Percentiles rank a stretch among this genome's conserved stretches.
phyloP scores from a whole-genome alignment of 2,797 vertebrate genomes.

The Sebastes taczanowskii region DNA sequence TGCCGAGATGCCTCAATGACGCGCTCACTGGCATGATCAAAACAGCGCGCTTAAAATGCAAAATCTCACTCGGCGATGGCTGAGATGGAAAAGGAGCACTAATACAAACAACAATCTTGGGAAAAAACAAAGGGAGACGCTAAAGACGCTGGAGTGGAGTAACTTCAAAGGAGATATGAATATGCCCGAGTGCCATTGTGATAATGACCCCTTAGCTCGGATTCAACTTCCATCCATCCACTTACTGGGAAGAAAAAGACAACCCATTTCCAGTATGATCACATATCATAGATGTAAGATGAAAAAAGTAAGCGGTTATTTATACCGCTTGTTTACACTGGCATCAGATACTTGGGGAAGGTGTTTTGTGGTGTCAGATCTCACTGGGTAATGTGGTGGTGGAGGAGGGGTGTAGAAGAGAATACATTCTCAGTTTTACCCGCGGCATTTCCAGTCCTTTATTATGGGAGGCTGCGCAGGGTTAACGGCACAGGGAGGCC shows the following conservation, averaged over 20 bases:
- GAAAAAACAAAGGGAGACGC: slow-evolving; percentile 25
- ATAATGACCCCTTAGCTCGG: slow-evolving; percentile 49
- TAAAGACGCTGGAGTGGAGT: background rate
- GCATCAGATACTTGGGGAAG: slow-evolving; percentile 38
- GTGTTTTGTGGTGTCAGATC: slow-evolving; percentile 43
- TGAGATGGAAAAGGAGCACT: slow-evolving; percentile 30
- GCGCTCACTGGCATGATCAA: slow-evolving; percentile 73
- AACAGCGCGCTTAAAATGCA: slow-evolving; percentile 70
- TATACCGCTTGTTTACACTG: slow-evolving; percentile 58
- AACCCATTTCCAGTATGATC: slow-evolving; percentile 33
- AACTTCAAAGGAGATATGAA: slow-evolving; percentile 49
- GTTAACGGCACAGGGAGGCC: slow-evolving; percentile 57
- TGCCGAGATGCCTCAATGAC: slow-evolving; percentile 59
- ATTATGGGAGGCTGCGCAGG: slow-evolving; percentile 50
- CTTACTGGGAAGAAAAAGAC: slow-evolving; percentile 3
- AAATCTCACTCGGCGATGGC: slow-evolving; percentile 38
- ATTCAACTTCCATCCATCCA: slow-evolving; percentile 44
- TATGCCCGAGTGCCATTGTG: slow-evolving; percentile 25
- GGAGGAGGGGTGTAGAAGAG: background rate
- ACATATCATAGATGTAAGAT: slow-evolving; percentile 44
- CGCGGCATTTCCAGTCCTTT: slow-evolving; percentile 38
- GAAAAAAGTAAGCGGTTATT: slow-evolving; percentile 58
- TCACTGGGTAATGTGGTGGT: slow-evolving; percentile 35
- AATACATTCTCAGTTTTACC: slow-evolving; percentile 31
- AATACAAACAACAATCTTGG: slow-evolving; percentile 59